Evolutionary conservation across 2,113 vertebrate species (phyloP).

Genomic region (Capreolus pygargus): DNA sequence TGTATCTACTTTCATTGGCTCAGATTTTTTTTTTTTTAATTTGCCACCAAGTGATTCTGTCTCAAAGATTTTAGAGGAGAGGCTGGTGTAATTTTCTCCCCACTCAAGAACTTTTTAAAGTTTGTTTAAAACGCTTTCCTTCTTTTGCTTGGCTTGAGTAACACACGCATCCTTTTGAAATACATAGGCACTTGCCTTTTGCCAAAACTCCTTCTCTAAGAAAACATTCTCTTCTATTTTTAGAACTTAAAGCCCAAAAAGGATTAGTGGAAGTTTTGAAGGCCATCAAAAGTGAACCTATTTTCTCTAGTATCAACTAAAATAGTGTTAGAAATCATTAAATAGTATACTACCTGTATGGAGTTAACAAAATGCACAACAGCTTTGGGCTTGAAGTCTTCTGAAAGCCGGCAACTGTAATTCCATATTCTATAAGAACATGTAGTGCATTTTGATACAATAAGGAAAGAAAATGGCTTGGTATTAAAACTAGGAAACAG

Average conservation of each 20-base stretch:
- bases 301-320: neutral
- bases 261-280: neutral
- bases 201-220: constrained; percentile 21
- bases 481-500: neutral
- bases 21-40: no score
- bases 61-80: neutral
- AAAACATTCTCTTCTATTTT: neutral
- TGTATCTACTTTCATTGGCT: neutral
- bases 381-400: neutral
- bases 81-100: neutral
- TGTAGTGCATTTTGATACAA: neutral
- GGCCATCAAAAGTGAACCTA: neutral
- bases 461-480: neutral
- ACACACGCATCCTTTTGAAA: neutral
- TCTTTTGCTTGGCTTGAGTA: neutral
- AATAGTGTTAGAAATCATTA: neutral
- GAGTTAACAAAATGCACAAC: neutral
- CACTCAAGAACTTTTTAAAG: neutral
- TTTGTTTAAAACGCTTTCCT: neutral
- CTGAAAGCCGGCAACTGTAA: neutral
- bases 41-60: no score
- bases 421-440: neutral
- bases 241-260: neutral
- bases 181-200: neutral
- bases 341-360: neutral